Conservation (phyloP, 2,797 vertebrate species). For the Rhodeus uyekii region DNA sequence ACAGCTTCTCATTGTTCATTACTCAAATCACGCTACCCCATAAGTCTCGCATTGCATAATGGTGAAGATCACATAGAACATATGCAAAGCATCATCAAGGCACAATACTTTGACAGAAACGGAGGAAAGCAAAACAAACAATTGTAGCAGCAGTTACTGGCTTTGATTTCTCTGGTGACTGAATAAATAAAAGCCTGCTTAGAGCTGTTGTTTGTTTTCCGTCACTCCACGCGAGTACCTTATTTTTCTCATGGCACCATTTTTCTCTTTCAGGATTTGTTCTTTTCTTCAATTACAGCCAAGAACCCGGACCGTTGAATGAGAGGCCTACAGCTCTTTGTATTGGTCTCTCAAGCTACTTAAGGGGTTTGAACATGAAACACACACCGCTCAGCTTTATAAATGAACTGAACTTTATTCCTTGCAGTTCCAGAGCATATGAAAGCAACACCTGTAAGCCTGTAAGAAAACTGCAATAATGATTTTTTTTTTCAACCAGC, state of each 20-base stretch:
- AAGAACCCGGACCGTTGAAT: constrained; percentile 39
- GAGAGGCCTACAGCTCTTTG: constrained; percentile 37
- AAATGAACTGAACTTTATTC: constrained; percentile 56
- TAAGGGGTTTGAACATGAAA: constrained; percentile 54
- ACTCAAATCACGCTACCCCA: constrained; percentile 16
- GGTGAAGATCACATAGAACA: constrained; percentile 33
- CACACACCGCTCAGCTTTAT: constrained; percentile 34
- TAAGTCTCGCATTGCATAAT: constrained; percentile 35
- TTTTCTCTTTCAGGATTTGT: constrained; percentile 47
- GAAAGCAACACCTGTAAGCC: constrained; percentile 46
- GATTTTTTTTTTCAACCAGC: constrained; percentile 19
- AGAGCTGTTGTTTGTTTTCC: constrained; percentile 54
- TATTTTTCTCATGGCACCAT: constrained; percentile 46
- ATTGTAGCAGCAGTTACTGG: constrained; percentile 41
- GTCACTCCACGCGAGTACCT: constrained; percentile 37
- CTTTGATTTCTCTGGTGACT: constrained; percentile 53
- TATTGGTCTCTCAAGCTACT: constrained; percentile 51
- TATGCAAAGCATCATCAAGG: constrained; percentile 34
- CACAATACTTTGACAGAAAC: constrained; percentile 18
- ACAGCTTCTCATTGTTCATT: constrained; percentile 34
- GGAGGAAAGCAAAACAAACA: constrained; percentile 47
- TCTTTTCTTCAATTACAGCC: constrained; percentile 42
- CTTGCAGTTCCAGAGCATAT: constrained; percentile 31
- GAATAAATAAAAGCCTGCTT: constrained; percentile 54
- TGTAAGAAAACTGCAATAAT: constrained; percentile 35